Percentiles rank a stretch among this genome's conserved stretches.
Evolutionary conservation across 2,888 invertebrate genomes (phyloP).

Genomic region (Tenodera sinensis): DNA sequence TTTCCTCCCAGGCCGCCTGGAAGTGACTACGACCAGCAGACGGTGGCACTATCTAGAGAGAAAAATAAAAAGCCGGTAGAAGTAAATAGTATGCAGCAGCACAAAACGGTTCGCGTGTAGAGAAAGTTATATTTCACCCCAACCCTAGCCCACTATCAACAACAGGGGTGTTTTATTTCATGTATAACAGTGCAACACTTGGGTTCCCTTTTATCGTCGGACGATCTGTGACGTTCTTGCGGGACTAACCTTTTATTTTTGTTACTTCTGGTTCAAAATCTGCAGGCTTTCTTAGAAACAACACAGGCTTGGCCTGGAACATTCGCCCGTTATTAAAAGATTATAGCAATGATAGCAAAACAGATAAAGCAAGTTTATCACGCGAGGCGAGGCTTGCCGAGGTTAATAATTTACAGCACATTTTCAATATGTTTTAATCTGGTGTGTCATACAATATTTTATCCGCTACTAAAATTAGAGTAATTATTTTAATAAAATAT

Average conservation of each 20-base stretch:
- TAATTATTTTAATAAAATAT: too few relatives aligned
- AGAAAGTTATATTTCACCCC: not conserved
- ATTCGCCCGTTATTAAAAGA: too few relatives aligned
- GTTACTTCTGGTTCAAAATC: not conserved
- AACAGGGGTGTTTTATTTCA: not conserved
- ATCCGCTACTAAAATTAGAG: too few relatives aligned
- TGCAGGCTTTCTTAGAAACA: too few relatives aligned
- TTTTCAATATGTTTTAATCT: too few relatives aligned
- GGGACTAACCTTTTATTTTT: not conserved
- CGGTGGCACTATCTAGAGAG: not conserved
- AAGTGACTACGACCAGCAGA: not conserved
- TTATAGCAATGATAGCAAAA: too few relatives aligned
- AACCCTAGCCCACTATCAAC: not conserved
- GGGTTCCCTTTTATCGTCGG: not conserved
- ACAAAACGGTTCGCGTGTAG: not conserved
- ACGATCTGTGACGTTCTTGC: not conserved
- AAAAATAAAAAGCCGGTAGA: not conserved
- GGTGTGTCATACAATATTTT: too few relatives aligned
- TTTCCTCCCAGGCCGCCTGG: not conserved
- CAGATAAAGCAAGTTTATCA: too few relatives aligned
- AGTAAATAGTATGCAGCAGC: not conserved
- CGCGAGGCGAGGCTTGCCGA: too few relatives aligned
- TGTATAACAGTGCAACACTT: not conserved
- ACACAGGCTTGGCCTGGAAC: too few relatives aligned
- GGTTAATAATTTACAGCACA: too few relatives aligned